These are phyloP conservation scores for Eumerus sabulonum DNA, from an alignment of 2,888 invertebrate species.

Conservation along the genomic window DNA sequence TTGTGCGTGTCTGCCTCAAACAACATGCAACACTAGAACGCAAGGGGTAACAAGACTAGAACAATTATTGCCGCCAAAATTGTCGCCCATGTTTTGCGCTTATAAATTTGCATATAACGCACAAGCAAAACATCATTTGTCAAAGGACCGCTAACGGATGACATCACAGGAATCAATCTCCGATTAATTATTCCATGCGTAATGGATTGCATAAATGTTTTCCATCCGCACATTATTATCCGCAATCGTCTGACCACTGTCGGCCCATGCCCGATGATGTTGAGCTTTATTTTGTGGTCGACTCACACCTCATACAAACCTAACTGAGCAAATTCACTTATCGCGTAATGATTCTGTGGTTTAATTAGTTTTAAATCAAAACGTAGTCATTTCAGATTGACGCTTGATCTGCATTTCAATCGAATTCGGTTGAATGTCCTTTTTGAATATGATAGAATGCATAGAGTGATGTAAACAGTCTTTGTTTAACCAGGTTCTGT, in stretches of 20 bases:
- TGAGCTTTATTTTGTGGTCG: conserved; percentile 18
- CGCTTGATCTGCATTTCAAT: neutral
- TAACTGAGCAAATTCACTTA: conserved; percentile 19
- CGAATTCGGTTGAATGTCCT: too few relatives aligned
- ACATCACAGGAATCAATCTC: conserved; percentile 39
- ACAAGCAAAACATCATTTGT: neutral
- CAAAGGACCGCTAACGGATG: neutral
- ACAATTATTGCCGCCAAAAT: conserved; percentile 42
- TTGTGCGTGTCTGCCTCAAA: conserved; percentile 20
- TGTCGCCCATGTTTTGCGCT: conserved; percentile 40
- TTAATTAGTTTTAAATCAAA: conserved; percentile 52
- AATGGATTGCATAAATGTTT: conserved; percentile 33
- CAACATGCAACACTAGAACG: conserved; percentile 31
- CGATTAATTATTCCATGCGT: conserved; percentile 35
- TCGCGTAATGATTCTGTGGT: conserved; percentile 39
- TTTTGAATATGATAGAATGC: too few relatives aligned
- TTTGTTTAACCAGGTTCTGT: conserved; percentile 19
- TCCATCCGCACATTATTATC: conserved; percentile 3
- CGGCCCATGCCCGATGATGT: neutral
- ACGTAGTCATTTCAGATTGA: conserved; percentile 11
- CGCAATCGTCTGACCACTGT: neutral
- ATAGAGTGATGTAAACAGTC: conserved; percentile 37
- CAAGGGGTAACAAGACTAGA: conserved; percentile 6
- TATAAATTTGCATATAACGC: conserved; percentile 20
- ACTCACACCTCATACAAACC: conserved; percentile 38